These are phyloP conservation scores for Stigmatopora nigra DNA, from an alignment of 2,113 vertebrate genomes.

Conservation along the genomic window DNA sequence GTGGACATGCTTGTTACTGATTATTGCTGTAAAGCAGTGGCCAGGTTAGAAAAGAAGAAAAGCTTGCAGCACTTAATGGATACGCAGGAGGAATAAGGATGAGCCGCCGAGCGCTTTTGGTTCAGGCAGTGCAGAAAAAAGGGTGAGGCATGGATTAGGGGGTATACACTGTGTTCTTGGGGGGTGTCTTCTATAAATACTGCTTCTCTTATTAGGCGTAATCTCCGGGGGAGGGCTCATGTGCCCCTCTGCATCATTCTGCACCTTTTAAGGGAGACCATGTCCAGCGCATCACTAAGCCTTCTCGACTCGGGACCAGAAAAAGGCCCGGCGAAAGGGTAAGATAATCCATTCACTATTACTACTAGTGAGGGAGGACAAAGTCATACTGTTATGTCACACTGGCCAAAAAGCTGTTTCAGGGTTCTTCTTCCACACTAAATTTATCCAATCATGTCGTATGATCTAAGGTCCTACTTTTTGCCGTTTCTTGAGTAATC, in stretches of 20 bases:
- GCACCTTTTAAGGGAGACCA: slow-evolving; percentile 72
- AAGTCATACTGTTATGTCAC: not conserved
- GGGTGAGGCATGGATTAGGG: slow-evolving; percentile 61
- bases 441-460: not conserved
- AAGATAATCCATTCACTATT: not conserved
- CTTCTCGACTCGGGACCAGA: not conserved
- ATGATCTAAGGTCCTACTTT: not conserved
- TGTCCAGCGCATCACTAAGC: slow-evolving; percentile 12
- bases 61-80: slow-evolving; percentile 38
- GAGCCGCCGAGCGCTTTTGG: slow-evolving; percentile 11
- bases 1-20: slow-evolving; percentile 67
- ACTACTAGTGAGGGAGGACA: not conserved
- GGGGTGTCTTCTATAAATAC: slow-evolving; percentile 75
- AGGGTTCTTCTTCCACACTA: not conserved
- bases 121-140: slow-evolving; percentile 34
- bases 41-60: slow-evolving; percentile 11
- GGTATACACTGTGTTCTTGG: slow-evolving; percentile 43
- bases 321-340: not conserved
- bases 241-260: slow-evolving; percentile 52
- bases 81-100: slow-evolving; percentile 22
- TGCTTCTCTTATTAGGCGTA: slow-evolving; percentile 64
- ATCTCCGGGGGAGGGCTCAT: slow-evolving; percentile 64
- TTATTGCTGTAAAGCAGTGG: slow-evolving; percentile 22
- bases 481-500: too few species aligned
- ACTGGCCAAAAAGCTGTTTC: not conserved